Percentiles rank a stretch among this genome's conserved stretches.
Conservation (phyloP, 1,140 invertebrate species). For the Cydia strobilella region DNA sequence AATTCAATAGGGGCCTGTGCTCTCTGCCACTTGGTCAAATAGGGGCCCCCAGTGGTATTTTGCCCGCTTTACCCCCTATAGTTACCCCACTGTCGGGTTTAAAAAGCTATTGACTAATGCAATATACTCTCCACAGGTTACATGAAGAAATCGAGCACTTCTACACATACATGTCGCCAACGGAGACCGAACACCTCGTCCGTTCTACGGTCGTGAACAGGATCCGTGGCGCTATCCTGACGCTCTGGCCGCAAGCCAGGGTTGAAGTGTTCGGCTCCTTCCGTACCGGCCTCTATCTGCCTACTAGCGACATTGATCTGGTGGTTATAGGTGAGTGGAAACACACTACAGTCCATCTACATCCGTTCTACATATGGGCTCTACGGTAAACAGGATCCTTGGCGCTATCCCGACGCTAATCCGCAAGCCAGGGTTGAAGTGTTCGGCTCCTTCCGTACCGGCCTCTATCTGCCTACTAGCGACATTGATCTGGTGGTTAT, state of each 20-base stretch:
- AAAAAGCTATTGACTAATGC: background rate
- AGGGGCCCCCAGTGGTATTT: too few relatives aligned
- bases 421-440: slow-evolving; percentile 95
- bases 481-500: slow-evolving; percentile 99
- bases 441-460: slow-evolving; percentile 97
- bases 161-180: slow-evolving; percentile 95
- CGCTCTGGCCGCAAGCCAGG: slow-evolving; percentile 93
- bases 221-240: slow-evolving; percentile 92
- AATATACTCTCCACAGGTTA: slow-evolving; percentile 82
- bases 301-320: slow-evolving; percentile 98
- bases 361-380: slow-evolving; percentile 87
- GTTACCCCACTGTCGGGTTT: too few relatives aligned
- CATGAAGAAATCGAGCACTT: slow-evolving; percentile 99
- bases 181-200: slow-evolving; percentile 92
- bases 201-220: slow-evolving; percentile 92
- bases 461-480: slow-evolving; percentile 97
- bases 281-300: slow-evolving; percentile 96
- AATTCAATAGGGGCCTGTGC: too few relatives aligned
- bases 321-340: slow-evolving; percentile 92
- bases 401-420: slow-evolving; percentile 91
- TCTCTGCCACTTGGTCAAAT: too few relatives aligned
- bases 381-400: slow-evolving; percentile 89
- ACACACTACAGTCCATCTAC: slow-evolving; percentile 49
- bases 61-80: too few relatives aligned
- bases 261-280: slow-evolving; percentile 98